These are phyloP conservation scores for Icerya purchasi DNA, from an alignment of 2,888 invertebrate species.

Conservation along the genomic window DNA sequence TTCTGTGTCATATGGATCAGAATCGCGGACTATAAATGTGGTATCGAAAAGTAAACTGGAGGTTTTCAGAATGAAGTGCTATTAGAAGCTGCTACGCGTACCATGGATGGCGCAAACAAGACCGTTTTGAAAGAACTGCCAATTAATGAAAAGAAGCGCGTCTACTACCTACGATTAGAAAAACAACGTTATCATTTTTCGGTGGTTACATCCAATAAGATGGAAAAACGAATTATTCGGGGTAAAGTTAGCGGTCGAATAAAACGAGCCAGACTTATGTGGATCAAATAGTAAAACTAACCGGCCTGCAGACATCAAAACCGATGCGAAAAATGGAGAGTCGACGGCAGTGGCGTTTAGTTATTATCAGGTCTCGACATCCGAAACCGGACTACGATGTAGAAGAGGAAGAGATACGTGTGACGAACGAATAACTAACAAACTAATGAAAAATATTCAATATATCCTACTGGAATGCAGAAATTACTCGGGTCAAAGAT, in stretches of 20 bases:
- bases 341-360: neutral
- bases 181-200: neutral
- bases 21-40: neutral
- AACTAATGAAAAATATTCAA: too few relatives aligned
- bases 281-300: neutral
- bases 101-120: neutral
- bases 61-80: neutral
- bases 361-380: neutral
- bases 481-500: too few relatives aligned
- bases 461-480: too few relatives aligned
- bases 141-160: neutral
- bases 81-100: neutral
- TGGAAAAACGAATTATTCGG: neutral
- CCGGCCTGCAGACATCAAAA: neutral
- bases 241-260: neutral
- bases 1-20: neutral
- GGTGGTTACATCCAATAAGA: neutral
- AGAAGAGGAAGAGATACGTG: neutral
- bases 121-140: too few relatives aligned
- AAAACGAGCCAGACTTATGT: neutral
- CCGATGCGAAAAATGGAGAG: neutral
- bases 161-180: neutral
- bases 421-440: too few relatives aligned
- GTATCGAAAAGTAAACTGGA: neutral
- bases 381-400: neutral